Evolutionary conservation across 2,797 vertebrate genomes (phyloP), one percentile per base, ranked within the genome.

Genomic region (Cyclopterus lumpus): DNA sequence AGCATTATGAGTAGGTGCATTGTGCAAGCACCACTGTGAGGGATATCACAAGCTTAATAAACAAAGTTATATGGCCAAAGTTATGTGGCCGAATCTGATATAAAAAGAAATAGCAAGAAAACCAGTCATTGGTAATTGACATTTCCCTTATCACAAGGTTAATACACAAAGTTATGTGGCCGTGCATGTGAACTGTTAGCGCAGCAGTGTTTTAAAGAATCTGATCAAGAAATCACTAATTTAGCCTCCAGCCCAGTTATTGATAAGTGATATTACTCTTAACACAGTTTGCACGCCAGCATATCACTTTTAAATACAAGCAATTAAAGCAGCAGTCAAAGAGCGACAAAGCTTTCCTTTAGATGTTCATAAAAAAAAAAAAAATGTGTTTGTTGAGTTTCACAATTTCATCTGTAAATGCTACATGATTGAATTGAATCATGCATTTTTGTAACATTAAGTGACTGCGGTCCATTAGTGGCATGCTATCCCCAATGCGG

Each of bases 31-130:
- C 12, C 26, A 38, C 61, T 46, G 42, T 26, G 36, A 40, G 20
- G 9, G 10, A 72, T 44, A 69, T 36, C 66, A 67, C 38, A 73
- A 66, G 30, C 42, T 77, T 57, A 44, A 62, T 53, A 51, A 44
- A 70, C 40, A 70, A 36, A 65, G 65, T 58, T 22, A 30, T 49
- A 28, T 32, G 40, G n/a, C 28, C 67, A n/a, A 49, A 26, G n/a
- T 58, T 22, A 30, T 49, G 28, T 32, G 40, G n/a, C 28, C 67
- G n/a, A 49, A 26, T 36, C 1, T 18, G 8, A 44, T 28, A 18
- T 42, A 24, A 40, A 60, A 16, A 64, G 32, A n/a, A 3, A 55
- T 12, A 57, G 61, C 5, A n/a, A n/a, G n/a, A n/a, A n/a, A n/a
- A n/a, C 7, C 42, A 36, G 8, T 8, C 18, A 59, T n/a, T 0